Base-by-base conservation (phyloP, 2,797 vertebrate species). In the Sebastes elongatus region DNA sequence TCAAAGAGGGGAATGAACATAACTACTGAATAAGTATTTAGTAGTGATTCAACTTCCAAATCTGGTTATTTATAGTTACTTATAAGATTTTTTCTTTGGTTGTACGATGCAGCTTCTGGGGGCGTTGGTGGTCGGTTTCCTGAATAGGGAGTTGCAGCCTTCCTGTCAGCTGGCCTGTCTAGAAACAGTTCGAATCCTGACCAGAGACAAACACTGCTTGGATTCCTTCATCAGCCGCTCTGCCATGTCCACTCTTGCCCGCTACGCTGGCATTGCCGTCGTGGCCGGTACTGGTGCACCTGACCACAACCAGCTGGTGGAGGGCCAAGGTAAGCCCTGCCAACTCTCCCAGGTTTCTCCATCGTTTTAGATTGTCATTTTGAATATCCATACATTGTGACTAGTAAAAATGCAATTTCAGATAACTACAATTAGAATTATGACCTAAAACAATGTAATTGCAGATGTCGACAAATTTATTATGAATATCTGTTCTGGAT, bases 131-230 rank as follows among this genome's bases (percentile, higher is more conserved):
- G 92, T 97, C 6, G 74, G 86, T n/a, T 96, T 96, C 81, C 90
- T 98, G 86, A 95, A 95, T 81, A 94, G 93, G 52, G 96, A 97
- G 33, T 83, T 98, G 84, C 97, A 98, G 80, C 96, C 96, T 0
- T 96, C 97, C 60, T 97, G 96, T 89, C 96, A 96, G 82, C 94
- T 97, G 82, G 95, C 96, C 7, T 98, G 97, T 87, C 91, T 99
- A 84, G 97, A 98, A 91, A 97, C 96, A 10, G 92, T 98, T 77
- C 96, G 97, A 56, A 98, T 98, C 94, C 93, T 99, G 81, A 95
- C 97, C 23, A 95, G 97, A 57, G 97, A 98, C 94, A 96, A 96
- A 68, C 57, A 86, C 82, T 97, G 96, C 86, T 94, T 98, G 28
- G 91, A 86, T 6, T 95, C 96, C 1, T 97, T 98, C 83, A 77